Percentiles rank a stretch among this genome's conserved stretches.
Conservation (phyloP, 2,797 vertebrate species). For the Muscicapa striata region DNA sequence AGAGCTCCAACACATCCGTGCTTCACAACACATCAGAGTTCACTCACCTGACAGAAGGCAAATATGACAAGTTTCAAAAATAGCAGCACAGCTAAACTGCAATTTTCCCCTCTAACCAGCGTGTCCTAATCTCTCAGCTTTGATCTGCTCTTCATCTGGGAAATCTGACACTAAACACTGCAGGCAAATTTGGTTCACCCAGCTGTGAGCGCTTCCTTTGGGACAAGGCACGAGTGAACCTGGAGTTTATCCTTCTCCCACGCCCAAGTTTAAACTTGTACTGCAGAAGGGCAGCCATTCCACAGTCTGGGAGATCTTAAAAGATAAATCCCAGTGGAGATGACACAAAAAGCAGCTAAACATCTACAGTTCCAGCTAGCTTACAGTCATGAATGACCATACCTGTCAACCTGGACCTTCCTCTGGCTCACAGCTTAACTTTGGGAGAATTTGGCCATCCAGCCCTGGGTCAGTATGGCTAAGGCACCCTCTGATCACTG, state of each 20-base stretch:
- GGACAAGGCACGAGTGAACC: background rate
- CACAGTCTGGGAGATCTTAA: background rate
- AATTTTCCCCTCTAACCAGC: conserved; percentile 57
- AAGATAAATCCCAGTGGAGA: background rate
- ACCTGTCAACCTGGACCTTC: background rate
- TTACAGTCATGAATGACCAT: background rate
- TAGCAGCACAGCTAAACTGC: conserved; percentile 47
- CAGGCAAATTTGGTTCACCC: conserved; percentile 38
- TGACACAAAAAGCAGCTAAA: background rate
- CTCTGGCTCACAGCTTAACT: fast-evolving
- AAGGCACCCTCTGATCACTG: background rate
- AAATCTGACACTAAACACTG: conserved; percentile 48
- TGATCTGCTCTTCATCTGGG: conserved; percentile 45
- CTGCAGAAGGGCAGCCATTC: background rate
- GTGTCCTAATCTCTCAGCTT: conserved; percentile 54
- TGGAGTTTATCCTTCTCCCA: background rate
- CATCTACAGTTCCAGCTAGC: background rate
- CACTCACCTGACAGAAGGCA: conserved; percentile 41
- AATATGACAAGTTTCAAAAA: conserved; percentile 58
- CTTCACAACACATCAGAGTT: conserved; percentile 34
- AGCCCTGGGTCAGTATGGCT: fast-evolving
- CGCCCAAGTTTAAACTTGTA: background rate
- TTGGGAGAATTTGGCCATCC: background rate
- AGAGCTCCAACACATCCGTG: background rate
- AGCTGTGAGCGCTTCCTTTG: background rate